phyloP scores from a whole-genome alignment of 2,797 vertebrate species.

The Peromyscus nudipes region DNA sequence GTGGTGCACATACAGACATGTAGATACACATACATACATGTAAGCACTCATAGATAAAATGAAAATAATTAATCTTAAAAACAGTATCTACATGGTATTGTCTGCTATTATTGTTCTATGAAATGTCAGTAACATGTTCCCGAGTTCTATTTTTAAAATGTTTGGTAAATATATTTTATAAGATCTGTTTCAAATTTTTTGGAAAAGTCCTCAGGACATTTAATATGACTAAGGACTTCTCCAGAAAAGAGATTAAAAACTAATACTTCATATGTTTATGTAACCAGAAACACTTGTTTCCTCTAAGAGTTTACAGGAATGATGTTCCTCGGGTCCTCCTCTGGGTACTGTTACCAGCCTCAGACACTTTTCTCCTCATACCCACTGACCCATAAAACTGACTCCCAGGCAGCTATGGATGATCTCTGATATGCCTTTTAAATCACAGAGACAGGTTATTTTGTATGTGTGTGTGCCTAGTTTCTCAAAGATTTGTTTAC shows the following conservation, averaged over 20 bases:
- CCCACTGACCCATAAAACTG: conserved; percentile 6
- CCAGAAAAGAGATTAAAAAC: neutral
- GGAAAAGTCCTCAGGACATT: neutral
- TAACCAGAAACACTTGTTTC: neutral
- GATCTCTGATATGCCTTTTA: conserved; percentile 63
- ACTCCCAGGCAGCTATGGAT: neutral
- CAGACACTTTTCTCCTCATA: neutral
- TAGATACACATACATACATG: neutral
- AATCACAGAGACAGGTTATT: conserved; percentile 45
- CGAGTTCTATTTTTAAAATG: neutral
- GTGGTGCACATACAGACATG: neutral
- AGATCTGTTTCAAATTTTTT: neutral
- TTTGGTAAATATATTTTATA: neutral
- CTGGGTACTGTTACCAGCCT: neutral
- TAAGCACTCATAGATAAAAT: neutral
- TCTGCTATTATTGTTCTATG: neutral
- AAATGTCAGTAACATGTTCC: neutral
- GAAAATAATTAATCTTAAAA: neutral
- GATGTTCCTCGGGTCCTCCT: neutral
- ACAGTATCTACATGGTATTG: neutral
- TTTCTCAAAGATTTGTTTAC: conserved; percentile 61
- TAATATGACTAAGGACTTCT: conserved; percentile 28
- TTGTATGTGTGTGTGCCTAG: conserved; percentile 56
- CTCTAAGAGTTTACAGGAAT: neutral
- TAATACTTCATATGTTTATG: neutral